Percentiles rank a stretch among this genome's conserved stretches.
Evolutionary conservation across 2,113 vertebrate genomes (phyloP).

Genomic region (Osmerus eperlanus): DNA sequence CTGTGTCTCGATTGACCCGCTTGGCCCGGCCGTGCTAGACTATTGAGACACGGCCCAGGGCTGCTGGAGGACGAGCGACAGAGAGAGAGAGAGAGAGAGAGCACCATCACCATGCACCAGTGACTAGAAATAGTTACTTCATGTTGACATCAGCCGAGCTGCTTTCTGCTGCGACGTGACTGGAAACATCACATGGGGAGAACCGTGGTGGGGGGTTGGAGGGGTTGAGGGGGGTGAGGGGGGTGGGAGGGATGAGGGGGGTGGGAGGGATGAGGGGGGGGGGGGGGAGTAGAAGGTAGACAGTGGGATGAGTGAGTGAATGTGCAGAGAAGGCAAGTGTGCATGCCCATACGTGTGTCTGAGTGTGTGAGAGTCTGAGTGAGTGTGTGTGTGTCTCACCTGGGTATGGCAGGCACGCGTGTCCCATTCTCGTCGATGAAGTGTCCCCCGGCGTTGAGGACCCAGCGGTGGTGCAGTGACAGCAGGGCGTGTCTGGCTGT

Average conservation of each 20-base stretch:
- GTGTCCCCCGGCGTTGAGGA: constrained; percentile 90
- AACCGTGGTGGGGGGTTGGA: constrained; percentile 51
- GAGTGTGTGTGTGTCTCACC: constrained; percentile 67
- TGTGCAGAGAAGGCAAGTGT: not conserved
- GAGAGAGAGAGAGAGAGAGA: constrained; percentile 65
- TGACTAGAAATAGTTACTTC: constrained; percentile 87
- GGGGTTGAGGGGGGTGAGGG: not conserved
- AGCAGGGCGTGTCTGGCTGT: constrained; percentile 87
- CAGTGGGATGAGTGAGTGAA: not conserved
- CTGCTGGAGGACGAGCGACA: not conserved
- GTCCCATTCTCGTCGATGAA: constrained; percentile 92
- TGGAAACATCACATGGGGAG: constrained; percentile 76
- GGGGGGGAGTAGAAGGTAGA: not conserved
- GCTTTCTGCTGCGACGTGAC: constrained; percentile 78
- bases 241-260: not conserved
- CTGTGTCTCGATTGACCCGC: no score
- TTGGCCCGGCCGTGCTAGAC: not conserved
- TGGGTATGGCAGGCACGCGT: constrained; percentile 88
- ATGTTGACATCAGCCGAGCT: constrained; percentile 80
- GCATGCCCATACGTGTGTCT: not conserved
- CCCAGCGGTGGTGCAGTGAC: constrained; percentile 98
- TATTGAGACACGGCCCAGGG: constrained; percentile 21
- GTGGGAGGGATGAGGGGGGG: no score
- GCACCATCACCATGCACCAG: constrained; percentile 86
- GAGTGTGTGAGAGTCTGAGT: constrained; percentile 24